Percentiles rank a stretch among this genome's conserved stretches.
Conservation (phyloP, 2,113 vertebrate genomes). For the Silurus meridionalis region DNA sequence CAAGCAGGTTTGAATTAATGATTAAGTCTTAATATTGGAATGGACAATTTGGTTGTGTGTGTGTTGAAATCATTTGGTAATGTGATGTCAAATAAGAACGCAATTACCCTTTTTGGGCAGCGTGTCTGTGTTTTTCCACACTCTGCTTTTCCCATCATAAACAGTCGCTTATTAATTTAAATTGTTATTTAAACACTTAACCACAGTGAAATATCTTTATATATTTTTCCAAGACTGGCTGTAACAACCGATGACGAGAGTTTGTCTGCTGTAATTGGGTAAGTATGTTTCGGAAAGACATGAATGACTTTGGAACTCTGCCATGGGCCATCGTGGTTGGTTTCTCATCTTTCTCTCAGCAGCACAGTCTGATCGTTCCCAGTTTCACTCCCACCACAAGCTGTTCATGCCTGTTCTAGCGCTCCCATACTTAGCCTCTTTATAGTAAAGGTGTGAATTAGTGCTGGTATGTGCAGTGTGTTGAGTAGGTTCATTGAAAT, state of each 20-base stretch:
- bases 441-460: neutral
- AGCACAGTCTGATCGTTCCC: constrained; percentile 16
- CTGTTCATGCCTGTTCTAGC: neutral
- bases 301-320: constrained; percentile 34
- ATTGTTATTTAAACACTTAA: constrained; percentile 21
- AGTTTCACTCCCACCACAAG: constrained; percentile 16
- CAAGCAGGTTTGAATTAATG: neutral
- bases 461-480: neutral
- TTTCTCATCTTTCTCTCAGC: constrained; percentile 36
- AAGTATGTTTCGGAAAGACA: constrained; percentile 20
- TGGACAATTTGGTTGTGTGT: neutral
- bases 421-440: neutral
- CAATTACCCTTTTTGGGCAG: neutral
- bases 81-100: neutral
- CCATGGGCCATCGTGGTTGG: constrained; percentile 35
- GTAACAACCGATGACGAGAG: neutral
- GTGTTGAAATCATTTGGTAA: neutral
- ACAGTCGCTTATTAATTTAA: neutral
- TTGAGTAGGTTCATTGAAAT: constrained; percentile 5
- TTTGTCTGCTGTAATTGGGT: constrained; percentile 26
- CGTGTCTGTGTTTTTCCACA: neutral
- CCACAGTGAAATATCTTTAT: neutral
- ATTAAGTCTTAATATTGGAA: neutral
- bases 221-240: neutral
- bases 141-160: neutral